These are phyloP conservation scores for Geopemphigus sp. DNA, from an alignment of 1,140 invertebrate species.

Conservation along the genomic window DNA sequence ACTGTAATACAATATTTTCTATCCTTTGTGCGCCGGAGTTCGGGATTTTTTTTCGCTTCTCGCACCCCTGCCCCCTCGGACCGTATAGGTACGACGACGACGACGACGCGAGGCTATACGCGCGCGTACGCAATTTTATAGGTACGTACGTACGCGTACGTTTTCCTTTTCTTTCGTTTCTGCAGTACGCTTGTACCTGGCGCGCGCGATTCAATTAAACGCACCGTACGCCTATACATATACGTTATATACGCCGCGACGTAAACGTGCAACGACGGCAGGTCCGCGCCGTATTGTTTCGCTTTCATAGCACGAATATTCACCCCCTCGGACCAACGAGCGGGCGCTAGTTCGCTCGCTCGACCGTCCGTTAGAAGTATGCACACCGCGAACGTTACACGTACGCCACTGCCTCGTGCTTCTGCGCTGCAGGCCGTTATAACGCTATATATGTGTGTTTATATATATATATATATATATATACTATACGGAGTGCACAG, in stretches of 20 bases:
- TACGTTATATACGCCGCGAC: background rate
- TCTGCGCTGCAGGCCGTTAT: no score
- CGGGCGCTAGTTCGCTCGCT: background rate
- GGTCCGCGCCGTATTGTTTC: background rate
- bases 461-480: no score
- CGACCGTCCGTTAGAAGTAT: background rate
- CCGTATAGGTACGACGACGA: no score
- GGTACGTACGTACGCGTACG: background rate
- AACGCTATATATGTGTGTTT: background rate
- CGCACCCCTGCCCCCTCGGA: background rate
- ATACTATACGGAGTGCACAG: background rate
- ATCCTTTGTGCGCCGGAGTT: constrained; percentile 29
- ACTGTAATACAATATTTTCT: constrained; percentile 49
- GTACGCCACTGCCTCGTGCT: background rate
- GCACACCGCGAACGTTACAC: no score
- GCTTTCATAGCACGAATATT: no score
- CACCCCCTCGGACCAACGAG: background rate
- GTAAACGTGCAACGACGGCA: background rate
- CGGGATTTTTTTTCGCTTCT: background rate
- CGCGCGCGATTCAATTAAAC: background rate
- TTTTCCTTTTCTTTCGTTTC: background rate
- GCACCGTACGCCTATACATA: background rate
- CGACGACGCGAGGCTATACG: background rate
- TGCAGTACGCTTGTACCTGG: background rate
- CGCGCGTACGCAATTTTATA: background rate